phyloP scores from a whole-genome alignment of 2,113 vertebrate species.

The Labrus mixtus region DNA sequence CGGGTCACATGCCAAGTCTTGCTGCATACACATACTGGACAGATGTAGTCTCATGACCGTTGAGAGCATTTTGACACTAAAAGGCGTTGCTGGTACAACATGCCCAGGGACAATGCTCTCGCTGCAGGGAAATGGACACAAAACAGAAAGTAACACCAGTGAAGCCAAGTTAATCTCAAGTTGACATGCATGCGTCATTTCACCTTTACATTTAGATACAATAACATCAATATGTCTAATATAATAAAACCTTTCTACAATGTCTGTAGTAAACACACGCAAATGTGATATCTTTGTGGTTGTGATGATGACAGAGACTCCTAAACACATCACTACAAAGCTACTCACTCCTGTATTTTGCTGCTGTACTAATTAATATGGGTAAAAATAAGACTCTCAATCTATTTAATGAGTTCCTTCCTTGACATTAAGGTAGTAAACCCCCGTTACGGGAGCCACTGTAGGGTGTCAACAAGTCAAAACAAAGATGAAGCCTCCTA shows the following conservation, averaged over 20 bases:
- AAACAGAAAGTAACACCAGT: slow-evolving; percentile 4
- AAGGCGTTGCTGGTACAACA: slow-evolving; percentile 52
- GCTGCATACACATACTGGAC: slow-evolving; percentile 62
- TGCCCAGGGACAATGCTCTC: slow-evolving; percentile 57
- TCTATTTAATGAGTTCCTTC: slow-evolving; percentile 18
- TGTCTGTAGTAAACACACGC: slow-evolving; percentile 10
- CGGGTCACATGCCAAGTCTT: slow-evolving; percentile 73
- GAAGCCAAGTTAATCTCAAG: background rate
- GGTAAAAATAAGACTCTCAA: slow-evolving; percentile 20
- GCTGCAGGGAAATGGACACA: slow-evolving; percentile 26
- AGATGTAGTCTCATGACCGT: slow-evolving; percentile 72
- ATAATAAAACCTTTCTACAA: background rate
- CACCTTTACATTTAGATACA: background rate
- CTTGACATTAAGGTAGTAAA: background rate
- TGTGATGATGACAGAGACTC: slow-evolving; percentile 46
- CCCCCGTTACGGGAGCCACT: slow-evolving; percentile 8
- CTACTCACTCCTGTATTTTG: slow-evolving; percentile 28
- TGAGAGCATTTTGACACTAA: slow-evolving; percentile 62
- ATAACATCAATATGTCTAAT: background rate
- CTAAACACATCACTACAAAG: background rate
- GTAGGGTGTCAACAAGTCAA: slow-evolving; percentile 35
- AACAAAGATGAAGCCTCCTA: slow-evolving; percentile 35
- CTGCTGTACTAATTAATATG: slow-evolving; percentile 32
- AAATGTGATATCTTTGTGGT: slow-evolving; percentile 38
- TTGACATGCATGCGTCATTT: slow-evolving; percentile 8